Percentiles rank a stretch among this genome's conserved stretches.
phyloP scores from a whole-genome alignment of 2,797 vertebrate genomes.

The Nasua narica region DNA sequence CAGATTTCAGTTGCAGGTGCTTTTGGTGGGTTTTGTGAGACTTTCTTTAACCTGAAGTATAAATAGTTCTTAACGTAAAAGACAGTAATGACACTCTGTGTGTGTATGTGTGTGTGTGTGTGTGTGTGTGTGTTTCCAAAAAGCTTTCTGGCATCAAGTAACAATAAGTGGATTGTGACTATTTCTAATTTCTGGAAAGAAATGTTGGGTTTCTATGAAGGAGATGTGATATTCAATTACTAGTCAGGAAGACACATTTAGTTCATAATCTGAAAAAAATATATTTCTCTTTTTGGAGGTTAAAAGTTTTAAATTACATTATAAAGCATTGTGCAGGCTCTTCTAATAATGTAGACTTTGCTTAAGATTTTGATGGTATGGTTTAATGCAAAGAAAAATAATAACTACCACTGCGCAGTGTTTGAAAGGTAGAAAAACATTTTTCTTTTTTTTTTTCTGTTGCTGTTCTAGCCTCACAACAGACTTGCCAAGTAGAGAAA shows the following conservation, averaged over 20 bases:
- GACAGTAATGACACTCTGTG: background rate
- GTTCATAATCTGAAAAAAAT: background rate
- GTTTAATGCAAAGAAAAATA: background rate
- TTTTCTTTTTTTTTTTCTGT: background rate
- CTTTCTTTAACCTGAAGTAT: background rate
- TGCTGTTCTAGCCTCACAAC: background rate
- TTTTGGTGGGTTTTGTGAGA: background rate
- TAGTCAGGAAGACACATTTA: background rate
- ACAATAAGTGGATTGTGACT: background rate
- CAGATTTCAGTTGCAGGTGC: background rate
- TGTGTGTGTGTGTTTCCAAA: background rate
- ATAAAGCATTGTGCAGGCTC: background rate
- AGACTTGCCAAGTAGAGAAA: background rate
- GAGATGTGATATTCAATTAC: background rate
- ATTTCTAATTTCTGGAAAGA: conserved; percentile 7
- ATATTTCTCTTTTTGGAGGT: background rate
- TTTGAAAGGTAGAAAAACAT: background rate
- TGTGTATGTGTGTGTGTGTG: background rate
- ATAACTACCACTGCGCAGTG: background rate
- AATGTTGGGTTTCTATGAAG: background rate
- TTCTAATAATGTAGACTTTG: background rate
- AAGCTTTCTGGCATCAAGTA: background rate
- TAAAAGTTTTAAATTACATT: background rate
- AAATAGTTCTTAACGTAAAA: background rate
- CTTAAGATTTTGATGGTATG: background rate